These are phyloP conservation scores for Myripristis murdjan DNA, from an alignment of 2,797 vertebrate genomes.

Conservation along the genomic window DNA sequence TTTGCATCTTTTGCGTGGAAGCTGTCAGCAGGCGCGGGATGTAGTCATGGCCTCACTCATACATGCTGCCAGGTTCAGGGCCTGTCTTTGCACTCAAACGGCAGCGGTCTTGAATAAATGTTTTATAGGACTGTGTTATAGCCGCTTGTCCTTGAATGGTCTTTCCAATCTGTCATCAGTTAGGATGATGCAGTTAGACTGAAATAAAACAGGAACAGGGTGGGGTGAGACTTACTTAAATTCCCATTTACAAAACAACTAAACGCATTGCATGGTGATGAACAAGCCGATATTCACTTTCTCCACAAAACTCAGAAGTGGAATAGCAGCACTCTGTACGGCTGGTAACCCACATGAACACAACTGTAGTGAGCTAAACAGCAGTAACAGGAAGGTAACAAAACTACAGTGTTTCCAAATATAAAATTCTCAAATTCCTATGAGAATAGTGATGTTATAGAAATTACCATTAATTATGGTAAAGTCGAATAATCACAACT, in stretches of 20 bases:
- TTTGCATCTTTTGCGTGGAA: slow-evolving; percentile 62
- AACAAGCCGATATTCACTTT: slow-evolving; percentile 12
- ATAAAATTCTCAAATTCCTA: no score
- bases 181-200: slow-evolving; percentile 37
- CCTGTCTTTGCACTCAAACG: background rate
- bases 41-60: slow-evolving; percentile 37
- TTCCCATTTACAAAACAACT: slow-evolving; percentile 5
- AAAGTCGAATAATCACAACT: no score
- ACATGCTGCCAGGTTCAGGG: slow-evolving; percentile 7
- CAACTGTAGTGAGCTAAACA: background rate
- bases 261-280: background rate
- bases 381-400: no score
- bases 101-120: background rate
- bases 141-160: background rate
- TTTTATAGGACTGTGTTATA: background rate
- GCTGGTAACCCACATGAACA: background rate
- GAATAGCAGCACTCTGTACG: background rate
- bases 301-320: background rate
- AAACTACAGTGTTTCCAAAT: no score
- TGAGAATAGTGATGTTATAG: no score
- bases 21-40: slow-evolving; percentile 41
- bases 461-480: no score
- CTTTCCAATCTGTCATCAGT: slow-evolving; percentile 26
- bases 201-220: slow-evolving; percentile 49
- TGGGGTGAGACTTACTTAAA: slow-evolving; percentile 10